Conservation (phyloP, 2,888 invertebrate genomes). For the Horisme vitalbata region DNA sequence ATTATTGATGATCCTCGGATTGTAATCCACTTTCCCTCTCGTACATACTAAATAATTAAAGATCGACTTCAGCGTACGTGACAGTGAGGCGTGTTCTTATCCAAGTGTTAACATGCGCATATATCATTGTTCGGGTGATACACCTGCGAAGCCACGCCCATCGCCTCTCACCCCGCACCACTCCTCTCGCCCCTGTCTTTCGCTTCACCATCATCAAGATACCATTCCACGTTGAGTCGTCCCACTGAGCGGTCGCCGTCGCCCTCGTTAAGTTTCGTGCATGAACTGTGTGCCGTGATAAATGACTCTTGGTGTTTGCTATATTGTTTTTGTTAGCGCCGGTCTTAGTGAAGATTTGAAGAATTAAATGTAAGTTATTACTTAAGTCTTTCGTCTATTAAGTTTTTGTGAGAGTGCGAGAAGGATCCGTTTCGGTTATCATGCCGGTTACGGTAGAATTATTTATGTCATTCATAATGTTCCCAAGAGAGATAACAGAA, state of each 20-base stretch:
- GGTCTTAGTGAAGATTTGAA: conserved; percentile 29
- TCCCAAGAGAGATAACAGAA: conserved; percentile 18
- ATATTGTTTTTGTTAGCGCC: conserved; percentile 42
- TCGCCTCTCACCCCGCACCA: conserved; percentile 42
- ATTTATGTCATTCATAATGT: conserved; percentile 19
- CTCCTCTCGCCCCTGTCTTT: conserved; percentile 53
- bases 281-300: conserved; percentile 63
- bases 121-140: conserved; percentile 73
- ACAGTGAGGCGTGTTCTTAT: conserved; percentile 76
- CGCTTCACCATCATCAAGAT: conserved; percentile 65
- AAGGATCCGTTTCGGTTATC: conserved; percentile 7
- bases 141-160: conserved; percentile 74
- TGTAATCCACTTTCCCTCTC: conserved; percentile 58
- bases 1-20: conserved; percentile 36
- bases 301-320: conserved; percentile 54
- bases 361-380: conserved; percentile 15
- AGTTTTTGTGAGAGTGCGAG: conserved; percentile 4
- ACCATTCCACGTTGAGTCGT: conserved; percentile 70
- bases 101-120: conserved; percentile 76
- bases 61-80: conserved; percentile 52
- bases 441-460: conserved; percentile 17
- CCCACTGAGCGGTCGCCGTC: conserved; percentile 54
- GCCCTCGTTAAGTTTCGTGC: conserved; percentile 50
- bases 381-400: conserved; percentile 1
- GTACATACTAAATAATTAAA: conserved; percentile 63